These are phyloP conservation scores for Pollachius pollachius DNA, from an alignment of 2,113 vertebrate species.

Conservation along the genomic window DNA sequence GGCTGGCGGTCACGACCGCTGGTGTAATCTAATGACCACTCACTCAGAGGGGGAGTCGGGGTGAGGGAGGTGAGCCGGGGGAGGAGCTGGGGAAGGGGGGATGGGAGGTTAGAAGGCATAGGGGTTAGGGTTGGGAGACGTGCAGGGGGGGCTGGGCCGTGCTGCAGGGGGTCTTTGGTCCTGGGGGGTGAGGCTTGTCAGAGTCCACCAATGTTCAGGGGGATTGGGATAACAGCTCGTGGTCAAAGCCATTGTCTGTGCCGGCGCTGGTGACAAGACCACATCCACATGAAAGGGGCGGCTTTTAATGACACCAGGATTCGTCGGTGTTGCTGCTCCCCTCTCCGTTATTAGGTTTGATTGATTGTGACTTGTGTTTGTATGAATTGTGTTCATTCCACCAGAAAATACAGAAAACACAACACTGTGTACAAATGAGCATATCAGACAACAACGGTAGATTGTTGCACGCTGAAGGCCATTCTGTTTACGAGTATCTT, in stretches of 20 bases:
- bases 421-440: no score
- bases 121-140: background rate
- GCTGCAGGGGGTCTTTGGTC: constrained; percentile 43
- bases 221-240: constrained; percentile 66
- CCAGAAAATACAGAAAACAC: no score
- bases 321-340: no score
- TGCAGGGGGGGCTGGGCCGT: background rate
- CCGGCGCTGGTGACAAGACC: constrained; percentile 17
- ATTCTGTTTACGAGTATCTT: no score
- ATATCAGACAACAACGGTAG: no score
- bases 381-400: no score
- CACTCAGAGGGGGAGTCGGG: constrained; percentile 55
- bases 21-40: constrained; percentile 72
- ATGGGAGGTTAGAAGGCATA: constrained; percentile 24
- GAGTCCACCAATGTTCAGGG: constrained; percentile 67
- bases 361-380: no score
- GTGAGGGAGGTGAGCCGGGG: constrained; percentile 18
- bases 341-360: no score
- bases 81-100: constrained; percentile 34
- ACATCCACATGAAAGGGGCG: no score
- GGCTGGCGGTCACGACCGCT: constrained; percentile 69
- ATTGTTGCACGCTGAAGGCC: no score
- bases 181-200: constrained; percentile 50
- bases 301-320: no score
- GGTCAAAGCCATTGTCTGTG: constrained; percentile 54